phyloP scores from a whole-genome alignment of 37 sponge, comb jelly and placozoan species.

The Dysidea cf. avara region DNA sequence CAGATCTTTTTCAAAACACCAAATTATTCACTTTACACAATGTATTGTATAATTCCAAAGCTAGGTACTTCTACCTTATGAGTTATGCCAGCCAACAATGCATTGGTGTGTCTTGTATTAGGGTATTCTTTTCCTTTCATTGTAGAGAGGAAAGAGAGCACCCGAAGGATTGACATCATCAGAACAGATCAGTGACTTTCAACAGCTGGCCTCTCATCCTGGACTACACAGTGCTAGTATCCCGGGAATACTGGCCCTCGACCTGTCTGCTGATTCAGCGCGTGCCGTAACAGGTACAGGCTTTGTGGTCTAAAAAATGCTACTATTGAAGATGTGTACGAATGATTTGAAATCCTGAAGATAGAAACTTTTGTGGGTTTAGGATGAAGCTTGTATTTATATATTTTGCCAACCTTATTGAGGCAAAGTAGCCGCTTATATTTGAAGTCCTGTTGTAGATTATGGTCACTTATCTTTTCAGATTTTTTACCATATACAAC shows the following conservation, averaged over 20 bases:
- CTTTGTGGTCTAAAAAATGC: slow-evolving; percentile 22
- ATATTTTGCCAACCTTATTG: too few relatives aligned
- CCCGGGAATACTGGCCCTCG: slow-evolving; percentile 93
- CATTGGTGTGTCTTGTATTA: not conserved
- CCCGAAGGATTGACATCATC: slow-evolving; percentile 87
- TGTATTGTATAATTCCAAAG: too few relatives aligned
- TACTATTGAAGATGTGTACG: not conserved
- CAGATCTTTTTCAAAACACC: too few relatives aligned
- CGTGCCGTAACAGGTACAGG: slow-evolving; percentile 80
- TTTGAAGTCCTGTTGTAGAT: too few relatives aligned
- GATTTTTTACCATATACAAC: too few relatives aligned
- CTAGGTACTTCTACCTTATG: too few relatives aligned
- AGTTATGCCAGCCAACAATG: too few relatives aligned
- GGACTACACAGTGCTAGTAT: slow-evolving; percentile 95
- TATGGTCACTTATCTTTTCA: too few relatives aligned
- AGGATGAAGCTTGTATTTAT: not conserved
- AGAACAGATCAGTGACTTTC: slow-evolving; percentile 73
- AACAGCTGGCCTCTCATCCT: slow-evolving; percentile 89
- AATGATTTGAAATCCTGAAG: too few relatives aligned
- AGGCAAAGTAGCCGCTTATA: too few relatives aligned
- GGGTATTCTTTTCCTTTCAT: not conserved
- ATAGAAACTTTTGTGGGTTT: not conserved
- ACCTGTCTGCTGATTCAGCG: slow-evolving; percentile 77
- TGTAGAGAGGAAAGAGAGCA: slow-evolving; percentile 89
- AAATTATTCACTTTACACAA: too few relatives aligned